Base-by-base conservation (phyloP, 2,888 invertebrate species). In the Boloria euphrosyne region DNA sequence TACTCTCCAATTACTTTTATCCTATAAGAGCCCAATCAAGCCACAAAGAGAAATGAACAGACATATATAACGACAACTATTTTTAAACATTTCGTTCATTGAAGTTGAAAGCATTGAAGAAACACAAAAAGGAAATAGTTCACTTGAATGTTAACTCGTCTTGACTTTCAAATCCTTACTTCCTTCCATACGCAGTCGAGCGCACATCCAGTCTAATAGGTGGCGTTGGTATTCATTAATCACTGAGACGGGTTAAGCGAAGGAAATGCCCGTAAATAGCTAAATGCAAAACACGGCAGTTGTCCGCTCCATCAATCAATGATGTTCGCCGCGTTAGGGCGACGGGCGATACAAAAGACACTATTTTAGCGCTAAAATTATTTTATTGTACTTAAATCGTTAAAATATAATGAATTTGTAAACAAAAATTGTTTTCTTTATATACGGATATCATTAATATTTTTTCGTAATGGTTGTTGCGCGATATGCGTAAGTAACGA, bases 231-330 rank as follows among this genome's bases (percentile, higher is more conserved):
- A 73, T 71, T 80, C 87, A 91, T 91, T 89, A 88, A 90, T 91
- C 90, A 91, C 84, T 73, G 80, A 83, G 88, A 86, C 89, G 90
- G 87, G 87, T 86, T 89, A 88, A 89, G 87, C 86, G 84, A 81
- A 90, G 89, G 90, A 90, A 90, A 89, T 89, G 82, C 87, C 89
- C 89, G 90, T 90, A 91, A 91, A 91, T 91, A 91, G 90, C 85
- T 87, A 82, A 87, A 91, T 90, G 90, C 90, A 91, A 91, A 90
- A 91, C 87, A 86, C 86, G 85, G 84, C 86, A 87, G 86, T 90
- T 88, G 90, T 87, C 87, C 80, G 82, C 85, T 87, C 54, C 90
- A 91, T 91, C 90, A 90, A 91, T 91, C 91, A 91, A 85, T 82
- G 74, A 73, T 73, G 72, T 72, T 69, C 58, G 54, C 54, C 49